These are phyloP conservation scores for Baronia brevicornis DNA, from an alignment of 2,888 invertebrate species.

Conservation along the genomic window DNA sequence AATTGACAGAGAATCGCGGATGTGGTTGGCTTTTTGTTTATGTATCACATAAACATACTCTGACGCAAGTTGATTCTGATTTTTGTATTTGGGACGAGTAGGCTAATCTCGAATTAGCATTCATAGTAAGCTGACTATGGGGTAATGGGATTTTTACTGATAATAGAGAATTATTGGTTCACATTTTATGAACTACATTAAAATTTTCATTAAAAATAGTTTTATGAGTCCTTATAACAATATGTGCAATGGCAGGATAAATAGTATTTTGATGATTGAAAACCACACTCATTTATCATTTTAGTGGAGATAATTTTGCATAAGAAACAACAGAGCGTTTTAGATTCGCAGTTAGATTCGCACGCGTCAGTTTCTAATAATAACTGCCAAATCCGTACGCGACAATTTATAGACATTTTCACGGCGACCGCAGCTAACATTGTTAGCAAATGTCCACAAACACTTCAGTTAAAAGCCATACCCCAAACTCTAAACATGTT, in stretches of 20 bases:
- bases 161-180: no score
- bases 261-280: no score
- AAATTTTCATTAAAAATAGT: no score
- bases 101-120: constrained; percentile 14
- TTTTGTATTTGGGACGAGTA: constrained; percentile 18
- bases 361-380: no score
- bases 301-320: neutral
- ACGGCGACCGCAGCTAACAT: constrained; percentile 20
- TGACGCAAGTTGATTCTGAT: constrained; percentile 23
- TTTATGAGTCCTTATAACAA: no score
- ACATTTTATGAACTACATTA: no score
- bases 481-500: constrained; percentile 6
- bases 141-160: no score
- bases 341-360: no score
- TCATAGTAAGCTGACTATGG: neutral
- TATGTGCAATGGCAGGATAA: no score
- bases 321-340: no score
- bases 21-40: constrained; percentile 28
- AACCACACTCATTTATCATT: neutral
- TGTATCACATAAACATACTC: constrained; percentile 20
- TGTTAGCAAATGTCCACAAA: constrained; percentile 24
- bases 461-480: constrained; percentile 9
- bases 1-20: constrained; percentile 24
- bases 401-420: constrained; percentile 32
- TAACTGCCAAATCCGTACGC: no score